Base-by-base conservation (phyloP, 2,888 invertebrate species). In the Lasioglossum calceatum region DNA sequence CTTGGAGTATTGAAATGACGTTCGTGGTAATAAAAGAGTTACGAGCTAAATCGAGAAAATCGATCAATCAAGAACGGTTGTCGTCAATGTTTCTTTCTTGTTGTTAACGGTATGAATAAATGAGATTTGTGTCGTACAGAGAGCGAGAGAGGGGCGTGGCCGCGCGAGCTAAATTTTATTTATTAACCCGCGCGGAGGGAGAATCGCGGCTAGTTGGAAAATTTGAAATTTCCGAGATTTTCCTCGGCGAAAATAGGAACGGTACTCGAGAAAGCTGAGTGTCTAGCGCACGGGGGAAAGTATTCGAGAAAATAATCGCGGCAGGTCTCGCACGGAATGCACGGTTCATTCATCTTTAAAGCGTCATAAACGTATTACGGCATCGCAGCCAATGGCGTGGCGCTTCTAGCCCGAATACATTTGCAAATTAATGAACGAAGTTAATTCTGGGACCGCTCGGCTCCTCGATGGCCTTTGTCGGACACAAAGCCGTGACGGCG, bases 341-440 rank as follows among this genome's bases (percentile, higher is more conserved):
- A 73, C 61, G 80, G 58, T 78, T 82, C 82, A 74, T 82, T 85
- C 82, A 78, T 85, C 84, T 74, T 71, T 19, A 2, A 82, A 67
- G 58, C 64, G 44, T 74, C 76, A 36, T 67, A 81, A 84, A 67
- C 58, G 61, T 73, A 32, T 82, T 78, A 77, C 70, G n/a, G 42
- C 74, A 74, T 73, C 67, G 36, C 77, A 5, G 64, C 54, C 61
- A 84, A 61, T 76, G 39, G 61, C 71, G 75, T 19, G 67, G 27
- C 67, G 42, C 50, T 78, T n/a, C 27, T 19, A n/a, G n/a, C 4
- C 42, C 47, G 82, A 79, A 74, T 80, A 81, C 74, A 67, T 74
- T 82, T 82, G 67, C 81, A 80, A 81, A 82, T 82, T 74, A 80
- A 80, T 80, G 44, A 44, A 73, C 64, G 44, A 32, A 73, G 47